Conservation (phyloP, 2,888 invertebrate species). For the Melanostoma mellinum region DNA sequence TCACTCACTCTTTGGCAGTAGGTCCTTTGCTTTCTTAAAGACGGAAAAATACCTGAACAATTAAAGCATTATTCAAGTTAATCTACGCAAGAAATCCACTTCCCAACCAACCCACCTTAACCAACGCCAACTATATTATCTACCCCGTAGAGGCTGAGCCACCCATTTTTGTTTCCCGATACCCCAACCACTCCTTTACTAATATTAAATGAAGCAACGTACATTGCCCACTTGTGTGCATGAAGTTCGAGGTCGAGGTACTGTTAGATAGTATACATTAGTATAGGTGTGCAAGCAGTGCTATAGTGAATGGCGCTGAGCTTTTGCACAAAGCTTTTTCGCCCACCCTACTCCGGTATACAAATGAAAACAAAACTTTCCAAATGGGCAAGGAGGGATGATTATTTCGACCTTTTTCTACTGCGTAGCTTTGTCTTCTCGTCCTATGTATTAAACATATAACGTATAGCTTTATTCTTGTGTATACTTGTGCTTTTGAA, state of each 20-base stretch:
- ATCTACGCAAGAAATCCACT: conserved; percentile 53
- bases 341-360: background rate
- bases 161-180: conserved; percentile 23
- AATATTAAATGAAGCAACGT: conserved; percentile 65
- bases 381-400: conserved; percentile 12
- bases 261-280: conserved; percentile 14
- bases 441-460: background rate
- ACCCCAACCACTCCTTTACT: background rate
- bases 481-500: conserved; percentile 1
- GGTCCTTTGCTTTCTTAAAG: conserved; percentile 6
- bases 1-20: background rate
- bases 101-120: background rate
- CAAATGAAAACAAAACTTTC: conserved; percentile 24
- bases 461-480: background rate
- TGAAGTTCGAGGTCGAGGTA: conserved; percentile 72
- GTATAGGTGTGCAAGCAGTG: conserved; percentile 53
- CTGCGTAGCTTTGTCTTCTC: conserved; percentile 55
- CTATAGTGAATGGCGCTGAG: conserved; percentile 56
- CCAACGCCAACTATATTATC: conserved; percentile 1
- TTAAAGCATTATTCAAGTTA: conserved; percentile 48
- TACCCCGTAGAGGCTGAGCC: background rate
- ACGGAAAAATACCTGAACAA: conserved; percentile 23
- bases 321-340: conserved; percentile 50
- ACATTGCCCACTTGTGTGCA: conserved; percentile 72
- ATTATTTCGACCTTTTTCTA: conserved; percentile 33